Conservation (phyloP, 2,888 invertebrate genomes). For the Dusona sp. region DNA sequence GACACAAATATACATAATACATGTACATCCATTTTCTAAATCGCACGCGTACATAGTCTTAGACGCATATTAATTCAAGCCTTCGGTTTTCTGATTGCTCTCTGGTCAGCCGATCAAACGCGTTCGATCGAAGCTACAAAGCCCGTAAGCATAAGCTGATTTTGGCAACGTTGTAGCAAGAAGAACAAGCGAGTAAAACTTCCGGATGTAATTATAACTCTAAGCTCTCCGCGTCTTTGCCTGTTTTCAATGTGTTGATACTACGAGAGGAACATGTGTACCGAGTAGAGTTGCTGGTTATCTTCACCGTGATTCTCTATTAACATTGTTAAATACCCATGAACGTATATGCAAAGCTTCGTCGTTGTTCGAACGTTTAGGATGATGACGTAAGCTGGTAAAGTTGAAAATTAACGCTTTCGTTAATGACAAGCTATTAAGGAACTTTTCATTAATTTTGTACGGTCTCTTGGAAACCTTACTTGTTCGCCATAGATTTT, state of each 20-base stretch:
- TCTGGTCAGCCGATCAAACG: slow-evolving; percentile 21
- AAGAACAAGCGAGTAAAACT: slow-evolving; percentile 29
- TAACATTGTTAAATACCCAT: background rate
- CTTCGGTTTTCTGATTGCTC: slow-evolving; percentile 44
- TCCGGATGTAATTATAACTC: slow-evolving; percentile 43
- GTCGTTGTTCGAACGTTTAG: background rate
- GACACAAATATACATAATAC: too few species aligned
- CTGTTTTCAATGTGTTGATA: background rate
- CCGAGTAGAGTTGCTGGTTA: background rate
- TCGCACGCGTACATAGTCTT: background rate
- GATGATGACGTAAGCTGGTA: background rate
- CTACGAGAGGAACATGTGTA: background rate
- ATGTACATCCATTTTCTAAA: background rate
- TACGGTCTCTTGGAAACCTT: background rate
- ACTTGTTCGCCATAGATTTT: background rate
- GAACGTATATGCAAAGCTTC: background rate
- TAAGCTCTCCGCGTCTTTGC: background rate
- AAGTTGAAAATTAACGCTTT: background rate
- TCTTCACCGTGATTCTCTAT: background rate
- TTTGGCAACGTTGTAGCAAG: slow-evolving; percentile 62
- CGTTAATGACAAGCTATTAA: slow-evolving; percentile 27
- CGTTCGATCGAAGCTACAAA: slow-evolving; percentile 43
- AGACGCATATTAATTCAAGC: slow-evolving; percentile 13
- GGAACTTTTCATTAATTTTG: slow-evolving; percentile 47
- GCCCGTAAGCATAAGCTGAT: slow-evolving; percentile 66